Percentiles rank a stretch among this genome's conserved stretches.
Conservation (phyloP, 2,888 invertebrate species). For the Aspidapion aeneum region DNA sequence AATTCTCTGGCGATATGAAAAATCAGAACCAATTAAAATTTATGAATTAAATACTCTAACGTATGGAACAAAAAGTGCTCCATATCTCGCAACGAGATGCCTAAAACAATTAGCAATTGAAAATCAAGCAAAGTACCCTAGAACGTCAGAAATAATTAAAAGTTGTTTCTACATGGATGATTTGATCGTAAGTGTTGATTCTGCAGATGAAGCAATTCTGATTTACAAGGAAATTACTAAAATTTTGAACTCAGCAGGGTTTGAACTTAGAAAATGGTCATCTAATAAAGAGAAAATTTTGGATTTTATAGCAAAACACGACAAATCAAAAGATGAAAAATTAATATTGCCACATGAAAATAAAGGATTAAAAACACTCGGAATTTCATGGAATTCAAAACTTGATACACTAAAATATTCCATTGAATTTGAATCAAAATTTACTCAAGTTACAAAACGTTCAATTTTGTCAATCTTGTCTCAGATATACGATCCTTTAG, state of each 20-base stretch:
- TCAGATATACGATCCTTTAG: constrained; percentile 11
- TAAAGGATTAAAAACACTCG: background rate
- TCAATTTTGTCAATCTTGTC: constrained; percentile 10
- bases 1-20: background rate
- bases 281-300: constrained; percentile 1
- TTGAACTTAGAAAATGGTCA: background rate
- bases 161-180: too few relatives aligned
- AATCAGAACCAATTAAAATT: background rate
- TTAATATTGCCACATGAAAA: too few relatives aligned
- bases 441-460: constrained; percentile 7
- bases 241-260: background rate
- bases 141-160: background rate
- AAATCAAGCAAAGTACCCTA: background rate
- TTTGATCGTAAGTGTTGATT: too few relatives aligned
- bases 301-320: background rate
- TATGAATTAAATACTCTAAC: background rate
- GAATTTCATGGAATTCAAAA: background rate
- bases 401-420: background rate
- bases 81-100: background rate
- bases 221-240: background rate
- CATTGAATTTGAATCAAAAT: background rate
- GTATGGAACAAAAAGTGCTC: background rate
- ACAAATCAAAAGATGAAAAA: background rate
- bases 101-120: background rate
- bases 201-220: background rate